Base-by-base conservation (phyloP, 2,113 vertebrate species). In the Atrichornis clamosus region DNA sequence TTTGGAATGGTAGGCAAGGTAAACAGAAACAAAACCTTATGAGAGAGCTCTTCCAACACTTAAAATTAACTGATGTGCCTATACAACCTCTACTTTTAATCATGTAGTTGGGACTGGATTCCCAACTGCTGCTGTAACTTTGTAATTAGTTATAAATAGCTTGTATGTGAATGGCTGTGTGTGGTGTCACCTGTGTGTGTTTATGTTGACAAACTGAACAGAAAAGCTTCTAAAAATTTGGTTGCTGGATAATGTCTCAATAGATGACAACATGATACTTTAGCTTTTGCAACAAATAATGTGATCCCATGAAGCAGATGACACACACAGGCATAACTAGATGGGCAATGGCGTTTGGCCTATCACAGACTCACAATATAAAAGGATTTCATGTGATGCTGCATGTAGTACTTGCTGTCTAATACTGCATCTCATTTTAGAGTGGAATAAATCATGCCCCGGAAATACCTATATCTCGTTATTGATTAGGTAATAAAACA, bases 111-210 rank as follows among this genome's bases (percentile, higher is more conserved):
- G 6, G 4, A 30, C 24, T 64, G 82, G 7, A 42, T 4, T 52
- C 13, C 12, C 12, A 84, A 1, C 23, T 81, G 42, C 28, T 53
- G 24, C 16, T 90, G 27, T 12, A 84, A 11, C 28, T 89, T 24
- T 37, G 6, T 42, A 72, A 68, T 21, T 50, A 50, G 7, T 16
- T n/a, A 46, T 28, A 9, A 72, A 50, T 24, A 1, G 8, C 10
- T 62, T 44, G 1, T 15, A 30, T 49, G 8, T 84, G 69, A 77
- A 64, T 4, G 7, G 13, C 5, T 75, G 8, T 47, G 4, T 55
- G 19, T 37, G 13, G 2, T n/a, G 81, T 84, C 1, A 0, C 1
- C 11, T 55, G 1, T 32, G 10, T 46, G 7, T 35, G 15, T 47
- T 44, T 65, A 47, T 46, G 78, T 3, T 17, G 23, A 28, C 11